Evolutionary conservation across 1,140 invertebrate genomes (phyloP).

Genomic region (Drosophila yakuba): DNA sequence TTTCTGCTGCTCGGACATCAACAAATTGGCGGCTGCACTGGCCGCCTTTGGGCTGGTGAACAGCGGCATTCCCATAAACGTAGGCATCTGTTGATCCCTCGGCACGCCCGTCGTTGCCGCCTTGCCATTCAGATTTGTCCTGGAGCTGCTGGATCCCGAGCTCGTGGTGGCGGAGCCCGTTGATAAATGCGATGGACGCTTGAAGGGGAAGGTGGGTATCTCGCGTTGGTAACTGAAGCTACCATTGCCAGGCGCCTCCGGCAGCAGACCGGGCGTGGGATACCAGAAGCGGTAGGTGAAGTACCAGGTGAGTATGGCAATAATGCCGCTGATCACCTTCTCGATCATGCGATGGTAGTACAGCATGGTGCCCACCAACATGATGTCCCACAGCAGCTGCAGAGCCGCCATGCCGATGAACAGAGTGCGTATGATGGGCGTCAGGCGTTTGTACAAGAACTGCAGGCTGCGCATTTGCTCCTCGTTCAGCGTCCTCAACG

Average conservation of each 20-base stretch:
- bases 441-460: conserved; percentile 90
- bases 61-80: conserved; percentile 93
- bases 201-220: conserved; percentile 55
- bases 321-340: conserved; percentile 94
- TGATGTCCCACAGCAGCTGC: conserved; percentile 95
- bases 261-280: conserved; percentile 86
- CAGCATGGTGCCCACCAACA: conserved; percentile 95
- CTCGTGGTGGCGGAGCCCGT: conserved; percentile 11
- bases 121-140: conserved; percentile 50
- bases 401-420: conserved; percentile 93
- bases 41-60: conserved; percentile 84
- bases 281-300: conserved; percentile 95
- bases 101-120: conserved; percentile 11
- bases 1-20: conserved; percentile 43
- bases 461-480: conserved; percentile 90
- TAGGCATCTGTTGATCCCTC: conserved; percentile 83
- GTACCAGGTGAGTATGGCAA: conserved; percentile 96
- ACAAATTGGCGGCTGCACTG: conserved; percentile 45
- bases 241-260: conserved; percentile 91
- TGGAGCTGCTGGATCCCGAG: conserved; percentile 13
- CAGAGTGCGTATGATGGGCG: conserved; percentile 92
- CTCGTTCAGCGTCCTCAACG: conserved; percentile 88
- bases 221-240: conserved; percentile 90
- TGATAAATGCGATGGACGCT: conserved; percentile 64
- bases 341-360: conserved; percentile 98